These are phyloP conservation scores for Maconellicoccus hirsutus DNA, from an alignment of 1,140 invertebrate genomes.

Conservation along the genomic window DNA sequence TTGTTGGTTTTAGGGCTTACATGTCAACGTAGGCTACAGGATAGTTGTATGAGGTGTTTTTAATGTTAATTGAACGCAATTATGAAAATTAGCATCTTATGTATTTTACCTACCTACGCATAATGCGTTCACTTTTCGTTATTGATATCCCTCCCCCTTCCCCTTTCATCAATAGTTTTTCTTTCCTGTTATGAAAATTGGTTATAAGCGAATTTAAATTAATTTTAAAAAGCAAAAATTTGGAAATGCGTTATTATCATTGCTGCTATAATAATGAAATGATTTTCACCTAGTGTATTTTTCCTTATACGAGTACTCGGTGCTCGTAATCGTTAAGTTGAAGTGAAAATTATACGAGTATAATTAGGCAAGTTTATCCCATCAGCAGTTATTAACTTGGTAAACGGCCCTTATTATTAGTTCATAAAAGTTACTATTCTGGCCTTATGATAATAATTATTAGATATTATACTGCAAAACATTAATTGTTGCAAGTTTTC, in stretches of 20 bases:
- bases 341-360: slow-evolving; percentile 12
- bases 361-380: slow-evolving; percentile 12
- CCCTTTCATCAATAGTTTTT: too few species aligned
- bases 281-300: not conserved
- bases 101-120: too few species aligned
- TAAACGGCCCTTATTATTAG: slow-evolving; percentile 20
- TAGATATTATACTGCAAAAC: not conserved
- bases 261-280: too few species aligned
- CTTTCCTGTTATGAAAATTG: too few species aligned
- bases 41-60: not conserved
- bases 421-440: slow-evolving; percentile 15
- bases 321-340: slow-evolving; percentile 3
- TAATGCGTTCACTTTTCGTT: too few species aligned
- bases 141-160: too few species aligned
- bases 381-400: slow-evolving; percentile 13
- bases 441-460: not conserved
- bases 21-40: not conserved
- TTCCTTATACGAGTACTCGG: not conserved
- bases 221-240: too few species aligned
- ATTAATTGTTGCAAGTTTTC: not conserved
- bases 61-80: not conserved
- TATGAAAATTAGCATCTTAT: not conserved
- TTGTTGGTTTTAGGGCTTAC: not conserved
- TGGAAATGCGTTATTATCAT: too few species aligned
- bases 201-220: too few species aligned